A percentile compares a stretch with the other conserved stretches of the same genome.
These are phyloP conservation scores for Theonella swinhoei DNA, from an alignment of 37 sponge, comb jelly and placozoan genomes.

Conservation along the genomic window DNA sequence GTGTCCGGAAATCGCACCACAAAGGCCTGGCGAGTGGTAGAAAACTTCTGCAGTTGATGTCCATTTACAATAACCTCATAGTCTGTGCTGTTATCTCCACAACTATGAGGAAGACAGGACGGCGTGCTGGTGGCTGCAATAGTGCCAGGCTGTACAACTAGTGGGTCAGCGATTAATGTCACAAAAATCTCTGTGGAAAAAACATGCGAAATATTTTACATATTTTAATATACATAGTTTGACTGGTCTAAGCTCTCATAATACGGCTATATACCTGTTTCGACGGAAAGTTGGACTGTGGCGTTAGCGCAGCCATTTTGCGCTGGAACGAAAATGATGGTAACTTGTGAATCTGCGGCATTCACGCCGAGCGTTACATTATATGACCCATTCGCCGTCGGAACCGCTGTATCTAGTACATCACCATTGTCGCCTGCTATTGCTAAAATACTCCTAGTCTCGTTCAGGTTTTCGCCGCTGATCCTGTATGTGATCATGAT, in stretches of 20 bases:
- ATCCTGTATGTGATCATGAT: neutral
- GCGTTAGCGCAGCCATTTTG: neutral
- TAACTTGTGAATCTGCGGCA: neutral
- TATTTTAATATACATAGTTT: neutral
- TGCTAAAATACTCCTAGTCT: neutral
- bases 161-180: neutral
- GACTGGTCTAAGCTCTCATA: no score
- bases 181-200: neutral
- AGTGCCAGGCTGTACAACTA: constrained; percentile 57
- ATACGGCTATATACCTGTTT: no score
- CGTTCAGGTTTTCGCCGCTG: constrained; percentile 15
- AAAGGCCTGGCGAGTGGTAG: neutral
- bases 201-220: no score
- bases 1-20: constrained; percentile 35
- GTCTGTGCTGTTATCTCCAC: constrained; percentile 67
- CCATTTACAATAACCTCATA: constrained; percentile 41
- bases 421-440: neutral
- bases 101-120: constrained; percentile 51
- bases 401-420: neutral
- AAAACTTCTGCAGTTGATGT: neutral
- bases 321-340: neutral
- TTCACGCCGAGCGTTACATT: neutral
- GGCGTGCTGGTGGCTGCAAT: neutral
- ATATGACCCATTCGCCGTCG: neutral
- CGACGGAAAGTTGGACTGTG: neutral